These are phyloP conservation scores for Cathartes aura DNA, from an alignment of 2,113 vertebrate genomes.

Conservation along the genomic window DNA sequence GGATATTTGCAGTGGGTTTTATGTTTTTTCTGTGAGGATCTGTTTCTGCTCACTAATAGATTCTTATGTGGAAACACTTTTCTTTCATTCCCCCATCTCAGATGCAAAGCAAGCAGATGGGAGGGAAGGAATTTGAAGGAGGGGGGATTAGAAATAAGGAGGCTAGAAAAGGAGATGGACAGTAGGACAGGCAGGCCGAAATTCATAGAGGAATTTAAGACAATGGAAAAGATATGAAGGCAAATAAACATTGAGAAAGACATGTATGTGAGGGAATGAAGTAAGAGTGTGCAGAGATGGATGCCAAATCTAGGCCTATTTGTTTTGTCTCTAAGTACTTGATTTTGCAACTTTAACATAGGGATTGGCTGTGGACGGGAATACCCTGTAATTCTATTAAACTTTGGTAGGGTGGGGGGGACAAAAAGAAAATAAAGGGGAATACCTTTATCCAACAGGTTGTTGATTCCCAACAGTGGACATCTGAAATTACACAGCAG, in stretches of 20 bases:
- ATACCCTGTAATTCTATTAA: background rate
- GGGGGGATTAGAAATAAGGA: background rate
- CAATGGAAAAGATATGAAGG: background rate
- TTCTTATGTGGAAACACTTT: background rate
- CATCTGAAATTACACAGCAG: background rate
- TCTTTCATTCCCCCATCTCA: background rate
- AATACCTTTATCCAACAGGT: background rate
- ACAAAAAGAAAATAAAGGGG: background rate
- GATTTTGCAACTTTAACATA: background rate
- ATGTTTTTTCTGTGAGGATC: background rate
- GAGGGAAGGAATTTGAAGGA: background rate
- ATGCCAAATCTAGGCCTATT: background rate
- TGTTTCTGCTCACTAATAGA: background rate
- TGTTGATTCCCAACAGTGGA: background rate
- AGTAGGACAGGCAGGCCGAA: background rate
- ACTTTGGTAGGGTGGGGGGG: accelerated
- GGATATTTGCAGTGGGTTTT: background rate
- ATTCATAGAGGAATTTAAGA: background rate
- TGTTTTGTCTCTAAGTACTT: background rate
- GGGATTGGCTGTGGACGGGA: background rate
- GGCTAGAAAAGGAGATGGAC: background rate
- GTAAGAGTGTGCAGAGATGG: background rate
- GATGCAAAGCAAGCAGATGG: background rate
- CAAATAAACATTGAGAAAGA: background rate
- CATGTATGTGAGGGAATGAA: background rate